Evolutionary conservation across 2,797 vertebrate species (phyloP).

Genomic region (Hipposideros larvatus): DNA sequence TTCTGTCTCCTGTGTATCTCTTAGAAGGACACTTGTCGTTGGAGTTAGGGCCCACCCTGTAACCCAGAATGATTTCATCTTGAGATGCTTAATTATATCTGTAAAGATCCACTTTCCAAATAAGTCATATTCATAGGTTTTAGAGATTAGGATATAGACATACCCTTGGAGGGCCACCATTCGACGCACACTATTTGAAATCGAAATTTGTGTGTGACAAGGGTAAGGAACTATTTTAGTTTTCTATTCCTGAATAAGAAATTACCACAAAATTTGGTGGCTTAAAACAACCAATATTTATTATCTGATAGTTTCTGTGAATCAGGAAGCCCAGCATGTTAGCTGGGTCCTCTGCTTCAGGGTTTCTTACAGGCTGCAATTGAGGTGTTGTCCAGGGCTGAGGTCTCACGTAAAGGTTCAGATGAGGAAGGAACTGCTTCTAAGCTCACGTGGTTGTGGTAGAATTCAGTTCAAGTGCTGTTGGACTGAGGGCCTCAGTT

Average conservation of each 20-base stretch:
- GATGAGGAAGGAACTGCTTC: background rate
- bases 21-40: background rate
- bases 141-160: background rate
- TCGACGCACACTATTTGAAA: background rate
- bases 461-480: background rate
- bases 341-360: background rate
- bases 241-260: background rate
- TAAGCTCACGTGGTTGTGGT: background rate
- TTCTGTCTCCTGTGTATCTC: background rate
- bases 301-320: background rate
- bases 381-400: background rate
- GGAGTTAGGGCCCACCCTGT: background rate
- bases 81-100: background rate
- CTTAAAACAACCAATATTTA: conserved; percentile 27
- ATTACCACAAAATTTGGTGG: background rate
- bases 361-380: background rate
- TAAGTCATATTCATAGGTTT: background rate
- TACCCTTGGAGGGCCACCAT: background rate
- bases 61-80: background rate
- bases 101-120: background rate
- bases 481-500: background rate
- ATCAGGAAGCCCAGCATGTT: background rate
- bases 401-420: background rate
- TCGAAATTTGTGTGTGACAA: background rate
- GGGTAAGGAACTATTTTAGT: background rate